phyloP scores from a whole-genome alignment of 2,888 invertebrate species.

The Flexamia atlantica region DNA sequence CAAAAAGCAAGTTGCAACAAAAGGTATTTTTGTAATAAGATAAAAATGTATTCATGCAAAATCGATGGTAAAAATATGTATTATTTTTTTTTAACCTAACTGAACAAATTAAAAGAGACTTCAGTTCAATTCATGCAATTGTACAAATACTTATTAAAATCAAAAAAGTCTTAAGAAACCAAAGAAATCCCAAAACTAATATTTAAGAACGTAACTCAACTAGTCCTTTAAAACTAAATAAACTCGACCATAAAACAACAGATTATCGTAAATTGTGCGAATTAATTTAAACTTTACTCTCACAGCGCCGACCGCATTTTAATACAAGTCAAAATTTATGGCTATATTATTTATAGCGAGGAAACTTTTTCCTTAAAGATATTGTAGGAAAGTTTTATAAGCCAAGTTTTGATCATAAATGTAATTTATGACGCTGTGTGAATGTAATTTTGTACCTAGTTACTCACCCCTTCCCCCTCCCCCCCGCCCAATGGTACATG shows the following conservation, averaged over 20 bases:
- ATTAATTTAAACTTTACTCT: constrained; percentile 56
- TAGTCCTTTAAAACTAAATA: constrained; percentile 7
- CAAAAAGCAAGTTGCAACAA: too few relatives aligned
- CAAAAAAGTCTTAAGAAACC: too few relatives aligned
- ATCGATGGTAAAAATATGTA: too few relatives aligned
- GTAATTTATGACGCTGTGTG: constrained; percentile 52
- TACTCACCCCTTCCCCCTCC: constrained; percentile 15
- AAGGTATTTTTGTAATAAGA: too few relatives aligned
- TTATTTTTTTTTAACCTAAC: too few relatives aligned
- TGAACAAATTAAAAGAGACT: too few relatives aligned
- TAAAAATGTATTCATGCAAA: too few relatives aligned
- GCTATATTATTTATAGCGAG: constrained; percentile 50
- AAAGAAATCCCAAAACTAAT: too few relatives aligned
- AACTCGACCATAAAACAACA: constrained; percentile 39
- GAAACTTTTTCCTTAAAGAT: constrained; percentile 55
- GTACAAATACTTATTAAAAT: too few relatives aligned
- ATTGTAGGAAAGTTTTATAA: constrained; percentile 57
- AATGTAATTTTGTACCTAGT: constrained; percentile 56
- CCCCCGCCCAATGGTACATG: constrained; percentile 20
- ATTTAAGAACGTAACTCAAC: background rate
- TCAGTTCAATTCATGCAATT: too few relatives aligned
- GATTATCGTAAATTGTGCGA: constrained; percentile 29
- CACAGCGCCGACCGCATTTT: constrained; percentile 34
- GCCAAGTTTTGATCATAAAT: constrained; percentile 58
- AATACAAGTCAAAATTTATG: constrained; percentile 52